Evolutionary conservation across 2,113 vertebrate genomes (phyloP).

Genomic region (Nasalis larvatus): DNA sequence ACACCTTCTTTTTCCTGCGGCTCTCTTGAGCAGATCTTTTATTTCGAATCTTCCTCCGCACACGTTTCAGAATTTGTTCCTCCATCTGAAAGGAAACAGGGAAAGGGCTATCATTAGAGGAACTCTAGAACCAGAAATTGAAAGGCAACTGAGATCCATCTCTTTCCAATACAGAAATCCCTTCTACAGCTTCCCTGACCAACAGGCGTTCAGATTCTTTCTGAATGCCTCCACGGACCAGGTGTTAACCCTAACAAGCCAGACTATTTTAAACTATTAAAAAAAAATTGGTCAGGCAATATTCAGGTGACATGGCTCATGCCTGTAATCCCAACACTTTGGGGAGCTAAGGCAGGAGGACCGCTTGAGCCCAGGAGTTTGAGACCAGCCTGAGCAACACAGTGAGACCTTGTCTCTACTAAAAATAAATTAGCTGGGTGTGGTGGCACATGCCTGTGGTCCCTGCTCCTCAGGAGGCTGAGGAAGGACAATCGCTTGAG

Average conservation of each 20-base stretch:
- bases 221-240: not conserved
- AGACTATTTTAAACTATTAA: not conserved
- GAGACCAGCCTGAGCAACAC: no score
- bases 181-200: not conserved
- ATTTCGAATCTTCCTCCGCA: slow-evolving; percentile 93
- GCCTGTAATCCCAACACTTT: no score
- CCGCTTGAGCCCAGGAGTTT: no score
- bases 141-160: not conserved
- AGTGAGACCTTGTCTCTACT: no score
- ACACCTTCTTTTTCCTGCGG: slow-evolving; percentile 92
- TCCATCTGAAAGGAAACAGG: slow-evolving; percentile 85
- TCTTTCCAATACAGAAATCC: not conserved
- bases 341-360: no score
- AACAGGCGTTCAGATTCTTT: not conserved
- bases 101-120: not conserved
- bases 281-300: no score
- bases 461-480: no score
- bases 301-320: no score
- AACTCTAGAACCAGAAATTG: not conserved
- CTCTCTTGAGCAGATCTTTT: slow-evolving; percentile 94
- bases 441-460: no score
- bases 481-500: no score
- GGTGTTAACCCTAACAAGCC: not conserved
- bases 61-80: slow-evolving; percentile 89
- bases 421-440: no score